A percentile compares a stretch with the other conserved stretches of the same genome.
These are phyloP conservation scores for Nezara viridula DNA, from an alignment of 2,888 invertebrate genomes.

Conservation along the genomic window DNA sequence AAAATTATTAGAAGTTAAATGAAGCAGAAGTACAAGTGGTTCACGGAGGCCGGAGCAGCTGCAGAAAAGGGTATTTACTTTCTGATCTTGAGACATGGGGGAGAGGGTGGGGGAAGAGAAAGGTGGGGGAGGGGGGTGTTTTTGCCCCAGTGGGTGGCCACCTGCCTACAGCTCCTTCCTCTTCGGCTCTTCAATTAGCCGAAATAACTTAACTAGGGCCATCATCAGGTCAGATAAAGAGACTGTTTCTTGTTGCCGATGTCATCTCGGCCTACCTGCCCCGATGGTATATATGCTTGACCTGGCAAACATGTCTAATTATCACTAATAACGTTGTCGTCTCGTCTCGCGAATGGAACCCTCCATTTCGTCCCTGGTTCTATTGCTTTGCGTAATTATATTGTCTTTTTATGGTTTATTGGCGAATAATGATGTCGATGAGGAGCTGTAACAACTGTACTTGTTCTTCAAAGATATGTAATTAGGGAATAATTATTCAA, in stretches of 20 bases:
- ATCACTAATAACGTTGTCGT: constrained; percentile 18
- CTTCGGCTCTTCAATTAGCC: constrained; percentile 43
- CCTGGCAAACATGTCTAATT: constrained; percentile 20
- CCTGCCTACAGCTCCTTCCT: constrained; percentile 51
- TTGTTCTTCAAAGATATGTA: not conserved
- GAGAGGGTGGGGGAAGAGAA: not conserved
- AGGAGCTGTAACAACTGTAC: not conserved
- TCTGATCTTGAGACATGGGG: constrained; percentile 51
- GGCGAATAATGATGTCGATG: not conserved
- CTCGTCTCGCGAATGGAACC: not conserved
- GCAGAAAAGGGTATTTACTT: constrained; percentile 55
- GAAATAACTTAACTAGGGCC: constrained; percentile 56
- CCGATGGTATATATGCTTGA: not conserved
- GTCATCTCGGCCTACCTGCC: not conserved
- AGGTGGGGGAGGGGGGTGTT: constrained; percentile 2
- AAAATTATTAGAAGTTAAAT: constrained; percentile 36
- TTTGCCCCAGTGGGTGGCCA: constrained; percentile 54
- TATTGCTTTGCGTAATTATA: not conserved
- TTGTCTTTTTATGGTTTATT: not conserved
- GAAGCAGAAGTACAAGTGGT: constrained; percentile 49
- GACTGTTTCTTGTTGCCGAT: not conserved
- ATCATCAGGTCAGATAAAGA: constrained; percentile 40
- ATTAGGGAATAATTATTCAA: not conserved
- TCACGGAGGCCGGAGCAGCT: constrained; percentile 41
- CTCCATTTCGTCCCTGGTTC: not conserved